A percentile compares a stretch with the other conserved stretches of the same genome.
These are phyloP conservation scores for Nothobranchius furzeri DNA, from an alignment of 2,113 vertebrate species.

Conservation along the genomic window DNA sequence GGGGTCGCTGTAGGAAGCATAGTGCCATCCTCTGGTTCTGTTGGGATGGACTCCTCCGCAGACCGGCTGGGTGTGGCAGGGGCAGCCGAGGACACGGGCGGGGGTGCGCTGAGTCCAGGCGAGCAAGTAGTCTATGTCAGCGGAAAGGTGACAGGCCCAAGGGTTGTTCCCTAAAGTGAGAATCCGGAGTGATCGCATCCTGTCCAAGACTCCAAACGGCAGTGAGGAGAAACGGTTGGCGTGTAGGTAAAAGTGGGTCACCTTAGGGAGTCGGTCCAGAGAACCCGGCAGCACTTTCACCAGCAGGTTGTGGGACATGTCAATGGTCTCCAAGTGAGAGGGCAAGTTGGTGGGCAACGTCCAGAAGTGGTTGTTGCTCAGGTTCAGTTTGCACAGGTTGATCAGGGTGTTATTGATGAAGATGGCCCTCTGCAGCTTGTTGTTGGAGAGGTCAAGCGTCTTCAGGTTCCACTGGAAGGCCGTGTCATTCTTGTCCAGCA, in stretches of 20 bases:
- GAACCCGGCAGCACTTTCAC: constrained; percentile 90
- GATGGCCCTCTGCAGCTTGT: constrained; percentile 89
- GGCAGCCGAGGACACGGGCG: constrained; percentile 81
- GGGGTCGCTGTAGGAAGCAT: constrained; percentile 66
- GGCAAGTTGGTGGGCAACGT: constrained; percentile 96
- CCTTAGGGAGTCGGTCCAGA: constrained; percentile 81
- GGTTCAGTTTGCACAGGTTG: constrained; percentile 86
- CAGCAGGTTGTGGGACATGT: constrained; percentile 91
- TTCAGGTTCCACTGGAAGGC: constrained; percentile 95
- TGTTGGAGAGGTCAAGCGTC: constrained; percentile 88
- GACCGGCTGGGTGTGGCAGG: constrained; percentile 80
- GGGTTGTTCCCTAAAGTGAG: constrained; percentile 90
- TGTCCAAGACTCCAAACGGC: constrained; percentile 83
- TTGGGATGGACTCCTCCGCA: constrained; percentile 57
- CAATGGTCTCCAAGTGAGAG: constrained; percentile 82
- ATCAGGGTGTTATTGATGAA: constrained; percentile 95
- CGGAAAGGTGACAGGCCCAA: constrained; percentile 85
- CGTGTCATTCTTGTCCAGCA: constrained; percentile 93
- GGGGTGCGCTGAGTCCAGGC: constrained; percentile 82
- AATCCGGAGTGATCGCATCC: constrained; percentile 78
- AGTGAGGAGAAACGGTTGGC: constrained; percentile 89
- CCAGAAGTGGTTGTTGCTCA: constrained; percentile 94
- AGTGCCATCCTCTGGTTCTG: constrained; percentile 70
- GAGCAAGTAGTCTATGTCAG: constrained; percentile 81
- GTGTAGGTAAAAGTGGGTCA: constrained; percentile 88